Base-by-base conservation (phyloP, 2,797 vertebrate genomes). In the Octomys mimax region DNA sequence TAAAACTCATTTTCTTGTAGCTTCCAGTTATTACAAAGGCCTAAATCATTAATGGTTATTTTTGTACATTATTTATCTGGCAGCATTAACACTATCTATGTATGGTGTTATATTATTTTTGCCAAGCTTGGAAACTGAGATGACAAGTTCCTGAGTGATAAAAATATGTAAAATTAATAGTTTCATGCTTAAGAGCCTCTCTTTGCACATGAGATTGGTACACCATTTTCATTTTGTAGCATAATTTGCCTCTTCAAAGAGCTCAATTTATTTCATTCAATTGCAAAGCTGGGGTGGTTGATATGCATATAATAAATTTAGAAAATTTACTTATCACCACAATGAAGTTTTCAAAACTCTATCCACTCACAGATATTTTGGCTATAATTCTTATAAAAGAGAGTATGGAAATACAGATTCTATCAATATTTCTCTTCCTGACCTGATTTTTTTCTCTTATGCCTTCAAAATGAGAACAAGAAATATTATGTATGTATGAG, bases 181-280 rank as follows among this genome's bases (percentile, higher is more conserved):
- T 90, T 97, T 96, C 33, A 0, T 97, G 94, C 89, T 87, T 94
- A 95, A 96, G 93, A 96, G 89, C 70, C 90, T 97, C 31, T 92
- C 80, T 96, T 95, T 94, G 70, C 82, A 61, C 88, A 80, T 93
- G 86, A 97, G 84, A 97, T 95, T 97, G 92, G 89, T 80, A 71
- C 46, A 86, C 64, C 82, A 92, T 95, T 97, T 95, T 97, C 86
- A 95, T 97, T 97, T 95, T 92, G 87, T 75, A 93, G 57, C 73
- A 82, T 93, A 96, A 97, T 97, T 96, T 93, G 75, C 85, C 64
- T 97, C 88, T 97, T 97, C 95, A 94, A 71, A 97, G 79, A 97
- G 62, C 91, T 95, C 71, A 81, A 81, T 96, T 96, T 95, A 95
- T 96, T 87, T 78, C 71, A 90, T 97, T 97, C 87, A 93, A 12